These are phyloP conservation scores for Protodeltote pygarga DNA, from an alignment of 2,888 invertebrate species.

Conservation along the genomic window DNA sequence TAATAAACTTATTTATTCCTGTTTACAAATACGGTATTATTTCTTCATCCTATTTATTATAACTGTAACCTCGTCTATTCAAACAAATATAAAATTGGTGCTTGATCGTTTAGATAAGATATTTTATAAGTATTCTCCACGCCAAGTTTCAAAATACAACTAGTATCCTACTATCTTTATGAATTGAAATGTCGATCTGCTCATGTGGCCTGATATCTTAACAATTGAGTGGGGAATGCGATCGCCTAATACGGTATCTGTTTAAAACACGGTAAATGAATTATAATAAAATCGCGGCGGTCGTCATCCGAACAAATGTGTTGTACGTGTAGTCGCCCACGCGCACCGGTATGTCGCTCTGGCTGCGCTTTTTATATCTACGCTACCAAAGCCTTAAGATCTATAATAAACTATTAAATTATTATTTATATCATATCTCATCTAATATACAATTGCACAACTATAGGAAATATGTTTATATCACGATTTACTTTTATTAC, in stretches of 20 bases:
- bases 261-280: slow-evolving; percentile 80
- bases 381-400: slow-evolving; percentile 18
- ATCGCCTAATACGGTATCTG: slow-evolving; percentile 54
- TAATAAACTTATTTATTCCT: too few species aligned
- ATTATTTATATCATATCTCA: slow-evolving; percentile 16
- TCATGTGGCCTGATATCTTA: slow-evolving; percentile 34
- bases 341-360: slow-evolving; percentile 50
- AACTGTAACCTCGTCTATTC: slow-evolving; percentile 7
- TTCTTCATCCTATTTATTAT: slow-evolving; percentile 9
- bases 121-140: slow-evolving; percentile 12
- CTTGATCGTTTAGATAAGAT: slow-evolving; percentile 21
- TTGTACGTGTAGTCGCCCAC: slow-evolving; percentile 78
- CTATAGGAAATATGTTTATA: too few species aligned
- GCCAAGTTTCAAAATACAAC: slow-evolving; percentile 1
- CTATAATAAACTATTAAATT: slow-evolving; percentile 25
- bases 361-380: slow-evolving; percentile 47
- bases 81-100: slow-evolving; percentile 14
- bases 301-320: slow-evolving; percentile 80
- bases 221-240: slow-evolving; percentile 36
- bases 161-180: slow-evolving; percentile 38
- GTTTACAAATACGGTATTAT: slow-evolving; percentile 10
- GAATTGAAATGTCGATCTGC: slow-evolving; percentile 31
- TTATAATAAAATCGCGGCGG: slow-evolving; percentile 81
- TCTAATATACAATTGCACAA: too few species aligned
- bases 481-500: too few species aligned